Base-by-base conservation (phyloP, 2,888 invertebrate species). In the Frankliniella fusca region DNA sequence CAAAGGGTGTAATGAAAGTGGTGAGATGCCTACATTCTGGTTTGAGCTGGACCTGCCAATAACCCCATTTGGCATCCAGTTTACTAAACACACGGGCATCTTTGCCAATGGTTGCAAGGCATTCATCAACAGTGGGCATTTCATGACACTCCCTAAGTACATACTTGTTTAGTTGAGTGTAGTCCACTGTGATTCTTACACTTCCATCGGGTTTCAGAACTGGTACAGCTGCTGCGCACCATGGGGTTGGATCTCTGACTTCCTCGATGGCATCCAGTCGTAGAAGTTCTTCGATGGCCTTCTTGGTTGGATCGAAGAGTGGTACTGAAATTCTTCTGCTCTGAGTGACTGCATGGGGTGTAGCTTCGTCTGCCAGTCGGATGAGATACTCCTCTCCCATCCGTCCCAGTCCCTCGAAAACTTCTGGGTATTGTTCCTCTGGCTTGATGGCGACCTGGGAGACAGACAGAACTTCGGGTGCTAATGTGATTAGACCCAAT, bases 11-110 rank as follows among this genome's bases (percentile, higher is more conserved):
- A n/a, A n/a, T n/a, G n/a, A n/a, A n/a, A n/a, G n/a, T n/a, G n/a
- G n/a, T n/a, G 81, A 81, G 70, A 48, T 27, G n/a, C 48, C 70
- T 49, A 48, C 70, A 81, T 38, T 81, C 5, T 23, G 7, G n/a
- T n/a, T n/a, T n/a, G n/a, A n/a, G n/a, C n/a, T n/a, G n/a, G n/a
- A n/a, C n/a, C n/a, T n/a, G n/a, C n/a, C n/a, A n/a, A n/a, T n/a
- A n/a, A n/a, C n/a, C n/a, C n/a, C n/a, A n/a, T n/a, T n/a, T n/a
- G n/a, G n/a, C n/a, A n/a, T n/a, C n/a, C n/a, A n/a, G n/a, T n/a
- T n/a, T n/a, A n/a, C n/a, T n/a, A n/a, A n/a, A n/a, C n/a, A n/a
- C n/a, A n/a, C n/a, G n/a, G n/a, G n/a, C n/a, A n/a, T n/a, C n/a
- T n/a, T n/a, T n/a, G n/a, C n/a, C n/a, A n/a, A n/a, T n/a, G n/a